Evolutionary conservation across 30 jellyfish, hydroid and myxozoan species (phyloP).

Genomic region (Aurelia aurita): DNA sequence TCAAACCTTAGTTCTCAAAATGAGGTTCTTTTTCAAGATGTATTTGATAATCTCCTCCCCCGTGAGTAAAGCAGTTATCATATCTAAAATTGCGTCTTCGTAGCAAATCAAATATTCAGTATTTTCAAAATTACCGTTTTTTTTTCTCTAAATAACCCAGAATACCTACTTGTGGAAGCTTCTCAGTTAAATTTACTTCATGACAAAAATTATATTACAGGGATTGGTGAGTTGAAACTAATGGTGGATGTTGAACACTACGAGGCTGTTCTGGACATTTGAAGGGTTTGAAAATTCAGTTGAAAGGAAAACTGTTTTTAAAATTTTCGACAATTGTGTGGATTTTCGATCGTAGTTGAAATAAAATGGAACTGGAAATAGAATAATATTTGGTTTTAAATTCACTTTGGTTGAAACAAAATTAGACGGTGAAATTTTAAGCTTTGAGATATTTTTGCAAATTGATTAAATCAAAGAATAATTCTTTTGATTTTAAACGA

Average conservation of each 20-base stretch:
- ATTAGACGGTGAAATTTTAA: conserved; percentile 23
- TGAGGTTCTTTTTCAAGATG: too few species aligned
- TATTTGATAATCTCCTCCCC: too few species aligned
- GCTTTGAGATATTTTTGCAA: conserved; percentile 54
- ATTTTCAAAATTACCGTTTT: too few species aligned
- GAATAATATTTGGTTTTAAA: not conserved
- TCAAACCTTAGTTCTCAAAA: too few species aligned
- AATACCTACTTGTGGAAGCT: too few species aligned
- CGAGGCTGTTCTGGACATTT: conserved; percentile 1
- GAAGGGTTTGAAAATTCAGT: not conserved
- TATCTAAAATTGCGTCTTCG: too few species aligned
- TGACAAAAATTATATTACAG: not conserved
- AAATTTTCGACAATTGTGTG: not conserved
- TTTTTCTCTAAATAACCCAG: too few species aligned
- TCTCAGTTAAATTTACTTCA: too few species aligned
- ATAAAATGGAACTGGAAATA: too few species aligned
- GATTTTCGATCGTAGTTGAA: conserved; percentile 6
- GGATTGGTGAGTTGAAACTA: conserved; percentile 3
- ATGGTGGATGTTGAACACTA: not conserved
- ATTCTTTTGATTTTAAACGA: conserved; percentile 37
- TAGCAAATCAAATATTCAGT: too few species aligned
- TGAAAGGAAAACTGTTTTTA: conserved; percentile 4
- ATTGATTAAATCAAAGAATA: conserved; percentile 13
- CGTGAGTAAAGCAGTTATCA: too few species aligned
- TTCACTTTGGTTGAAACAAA: conserved; percentile 9